Evolutionary conservation across 2,888 invertebrate species (phyloP).

Genomic region (Chrysomela aeneicollis): DNA sequence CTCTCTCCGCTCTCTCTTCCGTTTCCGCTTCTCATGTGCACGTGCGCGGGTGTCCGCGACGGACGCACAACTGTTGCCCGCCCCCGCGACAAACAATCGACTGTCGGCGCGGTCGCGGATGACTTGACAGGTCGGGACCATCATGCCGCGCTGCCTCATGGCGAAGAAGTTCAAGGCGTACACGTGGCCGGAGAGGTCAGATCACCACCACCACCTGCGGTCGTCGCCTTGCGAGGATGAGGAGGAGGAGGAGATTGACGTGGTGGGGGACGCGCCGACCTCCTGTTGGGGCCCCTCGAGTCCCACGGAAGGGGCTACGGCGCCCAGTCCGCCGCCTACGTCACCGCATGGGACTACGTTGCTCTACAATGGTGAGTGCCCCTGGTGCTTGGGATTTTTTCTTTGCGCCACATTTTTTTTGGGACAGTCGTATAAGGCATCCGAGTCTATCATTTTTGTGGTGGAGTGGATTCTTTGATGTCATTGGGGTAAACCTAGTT

Average conservation of each 20-base stretch:
- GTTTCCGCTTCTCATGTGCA: constrained; percentile 37
- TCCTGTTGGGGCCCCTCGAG: constrained; percentile 78
- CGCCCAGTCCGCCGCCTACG: constrained; percentile 76
- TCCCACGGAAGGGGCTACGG: constrained; percentile 79
- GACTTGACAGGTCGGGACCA: constrained; percentile 9
- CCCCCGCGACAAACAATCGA: constrained; percentile 14
- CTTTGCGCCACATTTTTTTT: too few species aligned
- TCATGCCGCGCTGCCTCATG: constrained; percentile 94
- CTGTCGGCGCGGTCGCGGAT: constrained; percentile 17
- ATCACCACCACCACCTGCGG: constrained; percentile 29
- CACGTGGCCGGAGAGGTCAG: constrained; percentile 80
- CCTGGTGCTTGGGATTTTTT: background rate
- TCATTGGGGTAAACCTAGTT: too few species aligned
- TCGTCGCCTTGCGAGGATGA: constrained; percentile 61
- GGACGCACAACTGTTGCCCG: constrained; percentile 8
- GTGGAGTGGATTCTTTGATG: too few species aligned
- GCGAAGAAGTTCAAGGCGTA: constrained; percentile 95
- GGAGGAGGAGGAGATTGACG: constrained; percentile 86
- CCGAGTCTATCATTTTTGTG: too few species aligned
- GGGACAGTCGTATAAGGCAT: too few species aligned
- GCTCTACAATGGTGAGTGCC: constrained; percentile 78
- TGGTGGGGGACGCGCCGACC: constrained; percentile 74
- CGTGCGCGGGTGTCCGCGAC: constrained; percentile 33
- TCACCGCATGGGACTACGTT: constrained; percentile 75
- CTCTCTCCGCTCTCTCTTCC: constrained; percentile 43